Conservation (phyloP, 2,113 vertebrate genomes). For the Perca flavescens region DNA sequence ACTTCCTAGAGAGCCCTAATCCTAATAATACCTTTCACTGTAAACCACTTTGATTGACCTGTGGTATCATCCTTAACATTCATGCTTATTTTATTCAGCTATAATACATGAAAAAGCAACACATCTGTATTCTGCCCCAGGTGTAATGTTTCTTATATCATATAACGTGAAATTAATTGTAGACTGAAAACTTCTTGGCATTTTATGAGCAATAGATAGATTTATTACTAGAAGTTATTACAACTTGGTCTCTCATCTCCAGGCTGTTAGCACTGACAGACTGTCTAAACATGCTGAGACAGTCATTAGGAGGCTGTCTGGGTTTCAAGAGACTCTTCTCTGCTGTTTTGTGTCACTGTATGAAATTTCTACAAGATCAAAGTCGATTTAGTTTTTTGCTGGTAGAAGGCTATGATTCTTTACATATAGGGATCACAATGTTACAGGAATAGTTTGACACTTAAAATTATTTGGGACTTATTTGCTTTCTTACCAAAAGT, state of each 20-base stretch:
- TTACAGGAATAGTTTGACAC: background rate
- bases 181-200: background rate
- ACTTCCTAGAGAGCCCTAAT: background rate
- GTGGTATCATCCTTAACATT: background rate
- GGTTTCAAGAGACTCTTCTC: constrained; percentile 18
- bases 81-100: background rate
- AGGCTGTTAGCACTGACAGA: constrained; percentile 21
- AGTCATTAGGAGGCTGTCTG: constrained; percentile 23
- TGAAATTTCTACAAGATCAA: background rate
- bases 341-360: constrained; percentile 5
- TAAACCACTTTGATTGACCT: background rate
- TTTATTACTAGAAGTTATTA: constrained; percentile 41
- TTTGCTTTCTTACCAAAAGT: background rate
- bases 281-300: constrained; percentile 52
- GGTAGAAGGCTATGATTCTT: background rate
- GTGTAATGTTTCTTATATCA: background rate
- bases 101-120: background rate
- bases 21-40: background rate
- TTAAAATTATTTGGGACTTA: background rate
- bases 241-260: constrained; percentile 16
- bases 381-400: background rate
- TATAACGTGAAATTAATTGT: constrained; percentile 3
- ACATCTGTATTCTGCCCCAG: constrained; percentile 13
- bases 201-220: constrained; percentile 37
- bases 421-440: background rate